Evolutionary conservation across 2,113 vertebrate species (phyloP), one percentile per base, ranked within the genome.

Genomic region (Oreochromis niloticus): DNA sequence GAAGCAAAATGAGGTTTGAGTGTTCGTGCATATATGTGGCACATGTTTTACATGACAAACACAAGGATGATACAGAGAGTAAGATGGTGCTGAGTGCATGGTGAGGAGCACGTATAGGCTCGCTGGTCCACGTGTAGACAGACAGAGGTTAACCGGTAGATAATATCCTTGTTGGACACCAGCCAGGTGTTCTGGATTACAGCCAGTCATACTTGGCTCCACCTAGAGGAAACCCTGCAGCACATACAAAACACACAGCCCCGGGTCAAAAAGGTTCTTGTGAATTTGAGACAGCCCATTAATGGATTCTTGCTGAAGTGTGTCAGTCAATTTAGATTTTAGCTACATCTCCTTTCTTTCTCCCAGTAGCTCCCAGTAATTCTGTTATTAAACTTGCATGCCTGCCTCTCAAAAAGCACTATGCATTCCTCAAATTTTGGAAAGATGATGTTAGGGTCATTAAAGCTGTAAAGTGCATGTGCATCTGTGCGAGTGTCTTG

Each of bases 391-490:
- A 92, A 92, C 34, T 6, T 82, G 84, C 73, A 56, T 81, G 56
- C 71, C 50, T 39, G 32, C 78, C 6, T 50, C 46, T 55, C 86
- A 93, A 82, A 83, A 87, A 80, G 81, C 56, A 52, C 6, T 4
- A 61, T 59, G 83, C 94, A 95, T 95, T 94, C 92, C 56, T 89
- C 83, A 88, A 87, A 94, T 94, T 93, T 92, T 96, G 89, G 85
- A 94, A 93, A 86, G 80, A 91, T 81, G 80, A 80, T 91, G 92
- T 91, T 89, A 92, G 88, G 52, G 88, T 78, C 83, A 80, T 93
- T 89, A 94, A 95, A 95, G 41, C 84, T 46, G 54, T 92, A 79
- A 85, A 86, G 86, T 68, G 66, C 75, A 17, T 82, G 24, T 73
- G 43, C 46, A 46, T 81, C 68, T 80, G 39, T 52, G 22, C 12